Evolutionary conservation across 2,888 invertebrate genomes (phyloP).

Genomic region (Xestia c-nigrum): DNA sequence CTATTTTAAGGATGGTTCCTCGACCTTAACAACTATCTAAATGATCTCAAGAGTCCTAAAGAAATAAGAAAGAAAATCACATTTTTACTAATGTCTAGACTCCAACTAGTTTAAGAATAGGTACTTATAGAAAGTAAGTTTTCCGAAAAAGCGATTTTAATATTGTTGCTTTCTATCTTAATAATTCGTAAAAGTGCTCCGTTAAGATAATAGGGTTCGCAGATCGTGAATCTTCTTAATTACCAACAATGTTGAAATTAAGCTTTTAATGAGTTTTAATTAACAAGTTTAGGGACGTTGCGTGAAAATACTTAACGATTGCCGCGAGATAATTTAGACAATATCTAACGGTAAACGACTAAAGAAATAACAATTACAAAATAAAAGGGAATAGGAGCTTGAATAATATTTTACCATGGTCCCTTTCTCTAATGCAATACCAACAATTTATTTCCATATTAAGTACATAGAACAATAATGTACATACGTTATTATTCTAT

Average conservation of each 20-base stretch:
- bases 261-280: conserved; percentile 89
- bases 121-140: conserved; percentile 27
- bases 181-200: conserved; percentile 83
- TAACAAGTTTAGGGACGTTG: conserved; percentile 86
- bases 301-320: conserved; percentile 82
- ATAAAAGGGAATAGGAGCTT: conserved; percentile 21
- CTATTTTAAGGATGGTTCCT: conserved; percentile 26
- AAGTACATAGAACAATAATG: not conserved
- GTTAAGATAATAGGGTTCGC: conserved; percentile 85
- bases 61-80: not conserved
- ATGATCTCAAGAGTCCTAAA: not conserved
- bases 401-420: conserved; percentile 28
- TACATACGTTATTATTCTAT: no score
- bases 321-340: conserved; percentile 72
- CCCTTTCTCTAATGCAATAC: not conserved
- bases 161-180: conserved; percentile 81
- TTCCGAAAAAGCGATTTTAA: conserved; percentile 74
- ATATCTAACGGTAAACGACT: conserved; percentile 61
- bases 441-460: not conserved
- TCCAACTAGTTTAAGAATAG: conserved; percentile 37
- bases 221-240: conserved; percentile 89
- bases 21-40: not conserved
- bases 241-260: conserved; percentile 88
- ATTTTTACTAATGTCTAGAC: conserved; percentile 42
- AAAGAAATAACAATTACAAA: conserved; percentile 50